Evolutionary conservation across 2,888 invertebrate genomes (phyloP), one percentile per base, ranked within the genome.

Genomic region (Drosophila mayaguana): DNA sequence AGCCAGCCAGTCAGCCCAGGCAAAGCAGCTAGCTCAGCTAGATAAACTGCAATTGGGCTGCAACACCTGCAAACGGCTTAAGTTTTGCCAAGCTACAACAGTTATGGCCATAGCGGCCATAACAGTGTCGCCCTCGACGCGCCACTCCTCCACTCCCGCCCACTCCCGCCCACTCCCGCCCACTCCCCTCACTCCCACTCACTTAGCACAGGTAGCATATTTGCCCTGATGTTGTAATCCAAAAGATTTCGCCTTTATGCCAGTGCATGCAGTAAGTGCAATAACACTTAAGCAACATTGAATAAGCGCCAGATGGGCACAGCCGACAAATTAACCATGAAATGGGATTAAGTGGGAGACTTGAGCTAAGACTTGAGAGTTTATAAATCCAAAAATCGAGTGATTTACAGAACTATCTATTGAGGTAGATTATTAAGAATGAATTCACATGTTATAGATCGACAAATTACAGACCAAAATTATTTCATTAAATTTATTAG

Each of bases 11-110:
- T 6, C 7, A 16, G 14, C 36, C 36, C 36, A 22, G 53, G n/a
- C 57, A 28, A 4, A 2, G 51, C 63, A 59, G 63, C 60, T 65
- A 56, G 64, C 18, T 56, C 65, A 80, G 65, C 71, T 78, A 82
- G 86, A 86, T 86, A 89, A 87, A 86, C 86, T 89, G 86, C 85
- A 86, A 89, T 86, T 89, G 81, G 77, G 88, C 65, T 84, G 86
- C 89, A 86, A 87, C 86, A 86, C 86, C 86, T 86, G 86, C 69
- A 75, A 80, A 82, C 83, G 82, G 89, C 88, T 86, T 73, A 86
- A 86, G 80, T 87, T 87, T 68, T 54, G 65, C 75, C 63, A 70
- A 72, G 72, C 82, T 74, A 57, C 71, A 74, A 63, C 83, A 86
- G 86, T 84, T 84, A 88, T 88, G 78, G 80, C 79, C 63, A 75